Base-by-base conservation (phyloP, 1,140 invertebrate genomes). In the Drosophila varians region DNA sequence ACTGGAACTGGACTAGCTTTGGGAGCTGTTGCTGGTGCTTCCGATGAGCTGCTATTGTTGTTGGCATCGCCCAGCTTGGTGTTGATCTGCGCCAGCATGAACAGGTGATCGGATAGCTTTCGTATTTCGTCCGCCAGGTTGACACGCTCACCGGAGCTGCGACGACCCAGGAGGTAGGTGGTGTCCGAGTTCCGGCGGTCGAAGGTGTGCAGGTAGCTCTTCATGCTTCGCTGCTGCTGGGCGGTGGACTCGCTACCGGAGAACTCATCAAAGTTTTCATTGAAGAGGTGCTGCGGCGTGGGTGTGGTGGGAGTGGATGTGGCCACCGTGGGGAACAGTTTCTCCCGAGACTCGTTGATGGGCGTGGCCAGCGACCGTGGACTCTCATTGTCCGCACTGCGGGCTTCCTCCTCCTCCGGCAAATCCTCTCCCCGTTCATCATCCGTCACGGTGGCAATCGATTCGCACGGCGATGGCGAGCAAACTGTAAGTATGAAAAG, bases 111-210 rank as follows among this genome's bases (percentile, higher is more conserved):
- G 0, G 95, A 95, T 0, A 97, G 78, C 90, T 95, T 95, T 34
- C 95, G 94, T 34, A 96, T 96, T 90, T 97, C 96, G 69, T 96
- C 95, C 0, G 95, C 95, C 58, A 95, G 91, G 87, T 95, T 95
- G 26, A 94, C 92, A 56, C 94, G 92, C 43, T 94, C 93, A 0
- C 90, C 90, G 2, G 82, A 90, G 6, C 89, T 71, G 25, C 89
- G 80, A 1, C 87, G 60, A 5, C 90, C 90, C 55, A 90, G 53
- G 12, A 95, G 92, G 75, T 93, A 94, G 3, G 93, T 93, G 57
- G 95, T 95, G 73, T 96, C 96, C 2, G 95, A 96, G 3, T 95
- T 95, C 77, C 95, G 91, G 40, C 96, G 92, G 78, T 95, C 95
- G 21, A 95, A 93, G 43, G 90, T 82, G 47, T 92, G 92, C 46